Percentiles rank a stretch among this genome's conserved stretches.
Evolutionary conservation across 2,113 vertebrate species (phyloP).

Genomic region (Clinocottus analis): DNA sequence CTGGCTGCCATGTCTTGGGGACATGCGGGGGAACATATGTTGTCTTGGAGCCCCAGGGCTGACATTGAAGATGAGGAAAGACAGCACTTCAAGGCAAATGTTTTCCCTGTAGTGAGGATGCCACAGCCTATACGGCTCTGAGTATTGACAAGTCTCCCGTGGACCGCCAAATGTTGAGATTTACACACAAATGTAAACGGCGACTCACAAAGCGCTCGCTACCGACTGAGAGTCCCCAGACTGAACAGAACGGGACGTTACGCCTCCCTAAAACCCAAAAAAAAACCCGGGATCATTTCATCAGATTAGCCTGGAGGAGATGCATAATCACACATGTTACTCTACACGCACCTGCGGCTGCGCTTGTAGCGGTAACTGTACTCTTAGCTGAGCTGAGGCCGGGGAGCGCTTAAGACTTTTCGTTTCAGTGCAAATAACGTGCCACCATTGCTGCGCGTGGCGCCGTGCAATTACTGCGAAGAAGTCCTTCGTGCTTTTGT

Average conservation of each 20-base stretch:
- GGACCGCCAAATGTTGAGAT: slow-evolving; percentile 89
- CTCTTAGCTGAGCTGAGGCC: slow-evolving; percentile 50
- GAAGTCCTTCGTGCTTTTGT: neutral
- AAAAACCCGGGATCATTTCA: slow-evolving; percentile 66
- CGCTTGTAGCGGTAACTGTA: slow-evolving; percentile 66
- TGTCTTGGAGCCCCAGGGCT: slow-evolving; percentile 95
- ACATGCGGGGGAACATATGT: slow-evolving; percentile 98
- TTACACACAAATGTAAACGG: slow-evolving; percentile 83
- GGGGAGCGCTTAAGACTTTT: slow-evolving; percentile 35
- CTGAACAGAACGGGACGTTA: slow-evolving; percentile 37
- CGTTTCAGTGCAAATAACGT: slow-evolving; percentile 36
- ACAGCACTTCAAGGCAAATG: slow-evolving; percentile 97
- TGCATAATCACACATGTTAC: slow-evolving; percentile 69
- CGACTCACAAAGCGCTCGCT: slow-evolving; percentile 45
- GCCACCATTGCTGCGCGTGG: neutral
- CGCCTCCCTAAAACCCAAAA: slow-evolving; percentile 3
- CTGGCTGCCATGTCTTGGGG: slow-evolving; percentile 91
- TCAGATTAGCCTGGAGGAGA: slow-evolving; percentile 79
- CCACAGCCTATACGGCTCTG: slow-evolving; percentile 91
- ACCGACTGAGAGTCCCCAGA: slow-evolving; percentile 53
- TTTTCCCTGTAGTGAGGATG: slow-evolving; percentile 96
- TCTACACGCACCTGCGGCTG: slow-evolving; percentile 77
- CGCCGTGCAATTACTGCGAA: slow-evolving; percentile 23
- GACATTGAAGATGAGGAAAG: slow-evolving; percentile 98
- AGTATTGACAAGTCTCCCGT: slow-evolving; percentile 95